Conservation (phyloP, 2,888 invertebrate species). For the Coleophora flavipennella region DNA sequence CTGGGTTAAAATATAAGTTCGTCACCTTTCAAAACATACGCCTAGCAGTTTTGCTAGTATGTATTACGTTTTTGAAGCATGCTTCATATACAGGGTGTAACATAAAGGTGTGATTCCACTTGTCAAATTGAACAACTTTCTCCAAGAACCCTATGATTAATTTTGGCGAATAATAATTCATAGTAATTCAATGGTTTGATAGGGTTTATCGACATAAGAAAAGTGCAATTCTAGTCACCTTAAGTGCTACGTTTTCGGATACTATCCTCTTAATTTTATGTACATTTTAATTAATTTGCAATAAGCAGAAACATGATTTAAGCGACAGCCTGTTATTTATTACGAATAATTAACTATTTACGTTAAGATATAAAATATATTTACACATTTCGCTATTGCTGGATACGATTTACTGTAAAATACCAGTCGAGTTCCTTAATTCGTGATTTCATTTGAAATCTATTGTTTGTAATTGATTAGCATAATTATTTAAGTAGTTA, state of each 20-base stretch:
- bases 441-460: slow-evolving; percentile 43
- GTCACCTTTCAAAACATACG: too few relatives aligned
- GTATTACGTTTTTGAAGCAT: too few relatives aligned
- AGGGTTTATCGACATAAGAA: slow-evolving; percentile 21
- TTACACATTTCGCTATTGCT: slow-evolving; percentile 43
- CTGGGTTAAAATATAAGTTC: slow-evolving; percentile 15
- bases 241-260: slow-evolving; percentile 29
- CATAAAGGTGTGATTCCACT: too few relatives aligned
- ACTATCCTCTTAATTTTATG: slow-evolving; percentile 26
- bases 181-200: too few relatives aligned
- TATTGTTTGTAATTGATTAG: slow-evolving; percentile 22
- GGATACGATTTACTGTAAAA: slow-evolving; percentile 31
- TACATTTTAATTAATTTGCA: slow-evolving; percentile 31
- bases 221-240: slow-evolving; percentile 31
- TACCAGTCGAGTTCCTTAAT: slow-evolving; percentile 50
- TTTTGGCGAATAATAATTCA: too few relatives aligned
- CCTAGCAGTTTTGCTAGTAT: too few relatives aligned
- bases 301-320: slow-evolving; percentile 32
- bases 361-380: slow-evolving; percentile 36
- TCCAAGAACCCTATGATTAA: slow-evolving; percentile 18
- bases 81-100: too few relatives aligned
- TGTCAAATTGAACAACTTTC: too few relatives aligned
- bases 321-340: slow-evolving; percentile 25
- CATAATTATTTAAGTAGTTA: slow-evolving; percentile 5
- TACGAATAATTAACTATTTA: too few relatives aligned